Evolutionary conservation across 2,888 invertebrate genomes (phyloP).

Genomic region (Cataglyphis altisquamis): DNA sequence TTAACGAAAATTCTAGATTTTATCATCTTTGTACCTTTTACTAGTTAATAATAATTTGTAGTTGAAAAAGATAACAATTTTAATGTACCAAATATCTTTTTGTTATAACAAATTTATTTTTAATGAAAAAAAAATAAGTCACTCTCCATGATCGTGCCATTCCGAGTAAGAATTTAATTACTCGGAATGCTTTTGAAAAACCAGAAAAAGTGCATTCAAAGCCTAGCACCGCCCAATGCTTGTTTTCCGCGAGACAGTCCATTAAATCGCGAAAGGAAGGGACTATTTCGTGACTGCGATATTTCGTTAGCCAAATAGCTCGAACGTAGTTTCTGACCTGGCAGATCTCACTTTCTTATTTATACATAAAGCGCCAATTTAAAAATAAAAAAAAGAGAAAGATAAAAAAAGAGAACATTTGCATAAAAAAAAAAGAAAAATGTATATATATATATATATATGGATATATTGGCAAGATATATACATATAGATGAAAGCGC

Average conservation of each 20-base stretch:
- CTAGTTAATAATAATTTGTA: neutral
- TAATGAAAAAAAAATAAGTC: neutral
- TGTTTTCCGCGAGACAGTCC: conserved; percentile 33
- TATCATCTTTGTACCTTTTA: neutral
- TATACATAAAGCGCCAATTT: conserved; percentile 12
- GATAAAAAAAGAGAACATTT: neutral
- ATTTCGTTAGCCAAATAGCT: conserved; percentile 36
- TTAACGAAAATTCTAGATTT: neutral
- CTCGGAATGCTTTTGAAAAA: conserved; percentile 66
- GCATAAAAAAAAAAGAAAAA: no score
- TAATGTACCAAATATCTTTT: neutral
- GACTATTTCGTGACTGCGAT: conserved; percentile 4
- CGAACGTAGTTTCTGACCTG: neutral
- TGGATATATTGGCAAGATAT: neutral
- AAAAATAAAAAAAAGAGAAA: neutral
- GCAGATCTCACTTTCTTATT: neutral
- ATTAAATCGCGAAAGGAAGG: conserved; percentile 60
- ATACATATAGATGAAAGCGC: neutral
- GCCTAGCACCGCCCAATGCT: conserved; percentile 22
- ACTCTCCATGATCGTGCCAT: neutral
- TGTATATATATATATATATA: no score
- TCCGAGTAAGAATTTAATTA: conserved; percentile 72
- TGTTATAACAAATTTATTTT: neutral
- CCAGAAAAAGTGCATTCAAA: conserved; percentile 64
- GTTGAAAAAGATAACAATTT: neutral